These are phyloP conservation scores for Otolemur crassicaudatus DNA, from an alignment of 2,797 vertebrate species.

Conservation along the genomic window DNA sequence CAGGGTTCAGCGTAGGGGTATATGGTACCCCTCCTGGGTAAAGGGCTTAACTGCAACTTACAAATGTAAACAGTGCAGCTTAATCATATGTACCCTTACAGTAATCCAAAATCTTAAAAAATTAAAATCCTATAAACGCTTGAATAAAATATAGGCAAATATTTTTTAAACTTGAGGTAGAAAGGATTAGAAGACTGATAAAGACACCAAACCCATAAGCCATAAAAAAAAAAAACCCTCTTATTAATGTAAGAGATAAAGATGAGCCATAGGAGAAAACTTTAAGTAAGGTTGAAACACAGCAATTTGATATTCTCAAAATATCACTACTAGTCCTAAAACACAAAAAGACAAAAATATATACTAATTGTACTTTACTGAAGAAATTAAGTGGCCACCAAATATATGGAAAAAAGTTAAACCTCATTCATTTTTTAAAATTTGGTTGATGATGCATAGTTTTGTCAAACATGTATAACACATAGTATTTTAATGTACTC, in stretches of 20 bases:
- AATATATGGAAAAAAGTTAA: not conserved
- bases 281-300: slow-evolving; percentile 13
- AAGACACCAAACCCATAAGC: not conserved
- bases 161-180: not conserved
- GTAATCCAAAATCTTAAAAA: too few species aligned
- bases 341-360: not conserved
- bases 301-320: not conserved
- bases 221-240: not conserved
- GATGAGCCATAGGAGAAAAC: slow-evolving; percentile 2
- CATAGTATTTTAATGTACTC: not conserved
- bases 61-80: too few species aligned
- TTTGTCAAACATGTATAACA: not conserved
- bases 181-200: slow-evolving; percentile 18
- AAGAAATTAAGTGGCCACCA: not conserved
- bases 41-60: too few species aligned
- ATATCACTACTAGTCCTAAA: not conserved
- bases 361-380: not conserved
- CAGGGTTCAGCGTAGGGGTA: too few species aligned
- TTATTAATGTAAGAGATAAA: slow-evolving; percentile 44
- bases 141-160: not conserved
- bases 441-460: not conserved
- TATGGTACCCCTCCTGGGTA: too few species aligned
- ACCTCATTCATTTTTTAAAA: slow-evolving; percentile 4
- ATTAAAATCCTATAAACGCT: not conserved
- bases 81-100: too few species aligned